A percentile compares a stretch with the other conserved stretches of the same genome.
These are phyloP conservation scores for Anthophora plumipes DNA, from an alignment of 2,888 invertebrate species.

Conservation along the genomic window DNA sequence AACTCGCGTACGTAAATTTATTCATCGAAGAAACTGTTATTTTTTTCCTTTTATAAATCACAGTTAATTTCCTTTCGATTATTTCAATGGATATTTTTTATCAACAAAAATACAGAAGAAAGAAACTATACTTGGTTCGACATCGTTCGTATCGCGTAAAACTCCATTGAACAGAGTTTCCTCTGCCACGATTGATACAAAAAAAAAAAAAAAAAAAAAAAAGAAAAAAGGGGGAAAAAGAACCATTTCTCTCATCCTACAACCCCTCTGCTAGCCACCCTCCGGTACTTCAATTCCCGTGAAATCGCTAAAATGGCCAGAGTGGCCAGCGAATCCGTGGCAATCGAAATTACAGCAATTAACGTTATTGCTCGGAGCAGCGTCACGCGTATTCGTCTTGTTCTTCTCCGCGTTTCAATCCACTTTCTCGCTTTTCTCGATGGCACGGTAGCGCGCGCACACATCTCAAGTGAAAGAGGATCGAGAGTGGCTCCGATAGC, in stretches of 20 bases:
- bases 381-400: constrained; percentile 60
- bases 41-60: no score
- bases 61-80: no score
- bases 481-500: constrained; percentile 70
- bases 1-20: no score
- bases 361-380: constrained; percentile 80
- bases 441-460: constrained; percentile 47
- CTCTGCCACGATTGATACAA: constrained; percentile 21
- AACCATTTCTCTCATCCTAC: neutral
- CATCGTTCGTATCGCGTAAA: neutral
- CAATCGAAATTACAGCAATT: constrained; percentile 81
- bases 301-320: constrained; percentile 54
- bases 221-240: constrained; percentile 16
- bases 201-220: neutral
- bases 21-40: no score
- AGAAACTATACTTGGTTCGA: neutral
- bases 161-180: neutral
- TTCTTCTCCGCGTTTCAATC: constrained; percentile 57
- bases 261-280: neutral
- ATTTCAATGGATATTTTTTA: no score
- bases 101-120: neutral
- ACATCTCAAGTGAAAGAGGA: constrained; percentile 49
- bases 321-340: constrained; percentile 57
- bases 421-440: constrained; percentile 51
- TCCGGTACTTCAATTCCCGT: constrained; percentile 32